Evolutionary conservation across 2,797 vertebrate species (phyloP).

Genomic region (Oreortyx pictus): DNA sequence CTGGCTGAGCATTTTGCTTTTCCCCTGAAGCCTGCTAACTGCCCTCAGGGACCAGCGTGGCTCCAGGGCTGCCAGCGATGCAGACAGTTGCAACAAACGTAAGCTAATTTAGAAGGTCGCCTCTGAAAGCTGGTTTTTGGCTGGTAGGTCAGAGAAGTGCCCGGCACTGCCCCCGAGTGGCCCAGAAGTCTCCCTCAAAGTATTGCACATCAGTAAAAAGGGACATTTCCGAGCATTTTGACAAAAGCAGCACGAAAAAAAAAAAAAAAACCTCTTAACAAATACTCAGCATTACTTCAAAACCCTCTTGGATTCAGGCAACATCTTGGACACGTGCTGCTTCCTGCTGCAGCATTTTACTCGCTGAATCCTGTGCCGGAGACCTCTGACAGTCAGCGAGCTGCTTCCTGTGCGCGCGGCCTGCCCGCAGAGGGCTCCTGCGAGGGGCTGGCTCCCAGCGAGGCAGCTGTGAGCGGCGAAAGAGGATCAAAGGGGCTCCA

Average conservation of each 20-base stretch:
- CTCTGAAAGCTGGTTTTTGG: neutral
- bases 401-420: neutral
- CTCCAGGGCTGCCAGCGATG: neutral
- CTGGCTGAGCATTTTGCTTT: neutral
- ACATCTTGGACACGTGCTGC: neutral
- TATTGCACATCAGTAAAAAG: fast-evolving
- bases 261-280: neutral
- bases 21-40: neutral
- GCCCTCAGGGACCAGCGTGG: neutral
- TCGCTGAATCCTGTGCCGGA: neutral
- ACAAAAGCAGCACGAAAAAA: neutral
- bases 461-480: constrained; percentile 2
- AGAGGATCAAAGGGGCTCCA: constrained; percentile 39
- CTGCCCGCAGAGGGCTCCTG: constrained; percentile 20
- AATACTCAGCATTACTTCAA: neutral
- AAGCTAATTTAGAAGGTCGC: neutral
- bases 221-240: fast-evolving
- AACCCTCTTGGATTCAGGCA: neutral
- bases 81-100: neutral
- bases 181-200: fast-evolving
- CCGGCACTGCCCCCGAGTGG: constrained; percentile 44
- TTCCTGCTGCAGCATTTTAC: neutral
- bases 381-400: neutral
- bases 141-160: neutral
- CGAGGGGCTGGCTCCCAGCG: constrained; percentile 9